Evolutionary conservation across 1,140 invertebrate species (phyloP), one percentile per base, ranked within the genome.

Genomic region (Penaeus chinensis): DNA sequence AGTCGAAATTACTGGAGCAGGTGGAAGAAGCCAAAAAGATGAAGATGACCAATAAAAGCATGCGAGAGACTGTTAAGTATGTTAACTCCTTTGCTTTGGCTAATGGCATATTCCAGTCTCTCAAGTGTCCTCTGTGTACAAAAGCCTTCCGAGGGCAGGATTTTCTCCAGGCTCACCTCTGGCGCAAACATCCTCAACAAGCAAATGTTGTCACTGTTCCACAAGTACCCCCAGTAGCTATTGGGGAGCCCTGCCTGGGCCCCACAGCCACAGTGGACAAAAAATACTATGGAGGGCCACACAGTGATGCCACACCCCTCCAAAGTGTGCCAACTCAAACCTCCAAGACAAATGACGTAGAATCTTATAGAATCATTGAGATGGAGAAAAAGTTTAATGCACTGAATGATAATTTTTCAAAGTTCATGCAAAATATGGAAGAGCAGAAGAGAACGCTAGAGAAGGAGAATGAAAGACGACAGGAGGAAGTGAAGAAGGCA

Each of bases 11-110:
- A 20, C 47, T 85, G 19, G 27, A 85, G 37, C 88, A 89, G 42
- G 84, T 89, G 37, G 88, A 89, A 11, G 83, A 85, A 60, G 88
- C 88, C 20, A 85, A 82, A 63, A 89, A 89, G 69, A 85, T 89
- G 78, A 85, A 85, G 24, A 82, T 24, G 0, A 85, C 83, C 11
- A 89, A 89, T 69, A 85, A 61, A 65, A 89, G 69, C 54, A 85
- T 89, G 83, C 37, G 82, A 18, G 88, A 89, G 37, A 89, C 78
- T 54, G 84, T 89, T 0, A 89, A 82, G n/a, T 82, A 82, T n/a
- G 74, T 89, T 16, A 89, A 89, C 69, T 89, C 88, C 24, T 81
- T 85, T 66, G 79, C 84, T 11, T 54, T 85, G n/a, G 78, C 78
- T 63, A 85, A 85, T 78, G 88, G 88, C n/a, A 82, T 85, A n/a